These are phyloP conservation scores for Sphenodon punctatus DNA, from an alignment of 2,797 vertebrate species.

Conservation along the genomic window DNA sequence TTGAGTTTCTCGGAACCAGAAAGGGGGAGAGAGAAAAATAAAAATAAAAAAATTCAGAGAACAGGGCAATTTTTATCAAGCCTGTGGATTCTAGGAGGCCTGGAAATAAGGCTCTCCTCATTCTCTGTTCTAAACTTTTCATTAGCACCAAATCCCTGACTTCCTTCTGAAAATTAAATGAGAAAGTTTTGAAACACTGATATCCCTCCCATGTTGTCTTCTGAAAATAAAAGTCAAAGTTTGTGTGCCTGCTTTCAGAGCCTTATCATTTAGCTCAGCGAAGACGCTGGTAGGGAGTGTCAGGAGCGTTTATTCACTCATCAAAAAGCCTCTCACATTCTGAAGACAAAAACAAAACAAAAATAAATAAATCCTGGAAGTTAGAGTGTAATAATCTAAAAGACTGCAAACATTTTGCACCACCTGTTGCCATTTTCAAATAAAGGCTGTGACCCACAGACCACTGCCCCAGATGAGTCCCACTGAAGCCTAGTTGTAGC, in stretches of 20 bases:
- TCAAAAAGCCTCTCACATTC: neutral
- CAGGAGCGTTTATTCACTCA: neutral
- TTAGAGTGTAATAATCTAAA: neutral
- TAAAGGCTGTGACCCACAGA: no score
- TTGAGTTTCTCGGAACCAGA: no score
- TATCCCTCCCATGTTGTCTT: neutral
- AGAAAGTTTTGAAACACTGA: slow-evolving; percentile 25
- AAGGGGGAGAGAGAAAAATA: no score
- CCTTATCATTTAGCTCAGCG: slow-evolving; percentile 5
- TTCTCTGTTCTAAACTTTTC: slow-evolving; percentile 36
- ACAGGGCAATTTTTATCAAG: slow-evolving; percentile 13
- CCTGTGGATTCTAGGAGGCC: slow-evolving; percentile 6
- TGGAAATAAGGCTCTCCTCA: slow-evolving; percentile 12
- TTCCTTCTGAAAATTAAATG: slow-evolving; percentile 49
- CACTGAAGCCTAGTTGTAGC: no score
- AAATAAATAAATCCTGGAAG: no score
- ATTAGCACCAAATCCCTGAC: slow-evolving; percentile 30
- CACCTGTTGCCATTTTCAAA: slow-evolving; percentile 68
- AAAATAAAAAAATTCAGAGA: slow-evolving; percentile 23
- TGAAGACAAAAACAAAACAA: neutral
- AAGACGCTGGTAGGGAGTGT: neutral
- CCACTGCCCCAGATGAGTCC: no score
- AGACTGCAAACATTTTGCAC: slow-evolving; percentile 30
- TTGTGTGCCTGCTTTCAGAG: neutral
- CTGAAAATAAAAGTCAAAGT: slow-evolving; percentile 1